A percentile compares a stretch with the other conserved stretches of the same genome.
phyloP scores from a whole-genome alignment of 2,888 invertebrate species.

The Carabus problematicus region DNA sequence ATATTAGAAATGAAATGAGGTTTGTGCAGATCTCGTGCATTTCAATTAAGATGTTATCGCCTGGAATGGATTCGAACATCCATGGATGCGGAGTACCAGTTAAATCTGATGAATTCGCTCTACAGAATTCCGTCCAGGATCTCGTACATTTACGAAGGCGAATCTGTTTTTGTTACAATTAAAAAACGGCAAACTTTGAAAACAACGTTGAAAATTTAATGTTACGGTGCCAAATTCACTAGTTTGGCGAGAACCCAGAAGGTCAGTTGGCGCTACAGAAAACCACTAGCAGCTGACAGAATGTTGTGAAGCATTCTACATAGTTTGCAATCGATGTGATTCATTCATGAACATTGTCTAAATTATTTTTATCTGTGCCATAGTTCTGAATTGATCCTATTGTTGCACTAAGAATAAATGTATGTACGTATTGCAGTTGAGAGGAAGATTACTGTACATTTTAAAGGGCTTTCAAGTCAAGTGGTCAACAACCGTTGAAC shows the following conservation, averaged over 20 bases:
- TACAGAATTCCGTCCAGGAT: not conserved
- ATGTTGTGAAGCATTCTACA: too few species aligned
- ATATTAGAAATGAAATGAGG: slow-evolving; percentile 36
- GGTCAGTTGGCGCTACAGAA: too few species aligned
- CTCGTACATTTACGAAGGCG: slow-evolving; percentile 7
- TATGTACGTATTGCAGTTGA: too few species aligned
- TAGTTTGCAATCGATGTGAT: too few species aligned
- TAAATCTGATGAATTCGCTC: too few species aligned
- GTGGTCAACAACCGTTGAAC: slow-evolving; percentile 34
- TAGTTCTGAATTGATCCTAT: too few species aligned
- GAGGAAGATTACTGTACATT: too few species aligned
- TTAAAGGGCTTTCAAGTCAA: slow-evolving; percentile 18
- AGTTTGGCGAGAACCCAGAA: slow-evolving; percentile 12
- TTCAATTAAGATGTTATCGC: slow-evolving; percentile 35
- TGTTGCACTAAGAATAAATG: too few species aligned
- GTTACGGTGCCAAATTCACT: slow-evolving; percentile 23
- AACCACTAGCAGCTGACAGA: too few species aligned
- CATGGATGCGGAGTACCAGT: not conserved
- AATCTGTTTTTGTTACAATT: too few species aligned
- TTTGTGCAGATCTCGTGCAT: slow-evolving; percentile 38
- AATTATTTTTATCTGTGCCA: too few species aligned
- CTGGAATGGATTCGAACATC: slow-evolving; percentile 28
- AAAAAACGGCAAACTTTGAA: slow-evolving; percentile 29
- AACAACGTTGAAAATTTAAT: slow-evolving; percentile 34
- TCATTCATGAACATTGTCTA: too few species aligned